Evolutionary conservation across 2,113 vertebrate genomes (phyloP).

Genomic region (Nothoprocta pentlandii): DNA sequence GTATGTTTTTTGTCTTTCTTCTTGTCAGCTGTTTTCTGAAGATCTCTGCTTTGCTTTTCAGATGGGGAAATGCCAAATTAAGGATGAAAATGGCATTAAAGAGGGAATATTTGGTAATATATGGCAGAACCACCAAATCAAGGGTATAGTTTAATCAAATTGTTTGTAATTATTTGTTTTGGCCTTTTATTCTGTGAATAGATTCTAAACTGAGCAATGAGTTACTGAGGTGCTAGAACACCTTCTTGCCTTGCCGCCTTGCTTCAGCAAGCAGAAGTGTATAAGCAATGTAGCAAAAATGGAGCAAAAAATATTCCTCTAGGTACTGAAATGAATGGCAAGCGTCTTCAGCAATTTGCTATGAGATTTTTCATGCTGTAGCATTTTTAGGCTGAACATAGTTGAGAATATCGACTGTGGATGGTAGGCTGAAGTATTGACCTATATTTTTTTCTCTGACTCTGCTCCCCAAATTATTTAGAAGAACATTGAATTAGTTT

Average conservation of each 20-base stretch:
- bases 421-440: background rate
- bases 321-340: background rate
- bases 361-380: background rate
- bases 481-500: background rate
- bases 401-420: background rate
- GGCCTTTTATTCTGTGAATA: background rate
- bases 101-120: background rate
- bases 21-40: background rate
- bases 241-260: too few species aligned
- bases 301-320: background rate
- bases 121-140: background rate
- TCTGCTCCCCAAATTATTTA: background rate
- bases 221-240: background rate
- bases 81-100: background rate
- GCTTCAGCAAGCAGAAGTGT: background rate
- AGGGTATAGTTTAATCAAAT: background rate
- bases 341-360: background rate
- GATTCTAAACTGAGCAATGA: background rate
- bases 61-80: background rate
- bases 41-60: background rate
- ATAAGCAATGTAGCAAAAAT: background rate
- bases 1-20: background rate
- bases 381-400: background rate
- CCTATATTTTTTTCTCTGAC: background rate
- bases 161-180: background rate